Evolutionary conservation across 1,140 invertebrate genomes (phyloP), one percentile per base, ranked within the genome.

Genomic region (Trypoxylus dichotomus): DNA sequence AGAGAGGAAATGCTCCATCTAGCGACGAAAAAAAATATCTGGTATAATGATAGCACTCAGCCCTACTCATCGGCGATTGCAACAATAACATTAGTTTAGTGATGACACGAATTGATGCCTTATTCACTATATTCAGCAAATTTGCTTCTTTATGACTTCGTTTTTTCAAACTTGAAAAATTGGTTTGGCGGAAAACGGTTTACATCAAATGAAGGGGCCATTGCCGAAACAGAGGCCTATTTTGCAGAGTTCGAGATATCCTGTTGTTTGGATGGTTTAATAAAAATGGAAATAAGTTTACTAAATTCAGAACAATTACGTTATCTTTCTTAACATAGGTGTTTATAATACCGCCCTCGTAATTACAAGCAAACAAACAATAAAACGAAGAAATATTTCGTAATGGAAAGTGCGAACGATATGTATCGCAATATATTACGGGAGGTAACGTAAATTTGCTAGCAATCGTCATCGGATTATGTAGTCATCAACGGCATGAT

Each of bases 211-310:
- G 7, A 71, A 32, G 68, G 24, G 15, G 68, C 24, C 0, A 27
- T 71, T 32, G 0, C 25, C 19, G 15, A 71, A 71, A 21, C 19
- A 15, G 25, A 27, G 29, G 19, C 68, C 0, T n/a, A 71, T 21
- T 0, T 71, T 32, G 68, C 68, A 71, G 19, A 71, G 1, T 24
- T 71, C 1, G 68, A 27, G n/a, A 71, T 8, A 21, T 27, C 13
- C 25, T 71, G 15, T 27, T 71, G 8, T 71, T 71, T 71, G 68
- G 68, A 71, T 25, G 24, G 68, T 19, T 71, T 71, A 32, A 24
- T 21, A 71, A 71, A 71, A 13, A 11, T 21, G 21, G 15, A 58
- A 58, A n/a, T n/a, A n/a, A n/a, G n/a, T n/a, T n/a, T n/a, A n/a
- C n/a, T n/a, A n/a, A n/a, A n/a, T n/a, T n/a, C n/a, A 37, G 10